Conservation (phyloP, 2,113 vertebrate genomes). For the Andinoacara biseriatus region DNA sequence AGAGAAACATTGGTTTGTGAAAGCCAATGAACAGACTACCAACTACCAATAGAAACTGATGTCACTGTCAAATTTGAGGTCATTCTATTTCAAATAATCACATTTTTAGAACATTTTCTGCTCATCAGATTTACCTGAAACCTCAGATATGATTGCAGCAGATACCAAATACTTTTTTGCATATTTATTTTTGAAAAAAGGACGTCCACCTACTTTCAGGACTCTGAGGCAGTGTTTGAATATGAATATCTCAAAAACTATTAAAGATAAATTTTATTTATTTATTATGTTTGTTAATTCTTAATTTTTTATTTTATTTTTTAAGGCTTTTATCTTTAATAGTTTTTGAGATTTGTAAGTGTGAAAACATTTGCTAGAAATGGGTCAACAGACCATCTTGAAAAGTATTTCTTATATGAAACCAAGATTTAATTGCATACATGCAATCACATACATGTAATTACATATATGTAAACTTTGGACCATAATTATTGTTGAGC, state of each 20-base stretch:
- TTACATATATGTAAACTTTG: not conserved
- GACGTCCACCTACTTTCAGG: too few relatives aligned
- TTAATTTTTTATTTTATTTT: too few relatives aligned
- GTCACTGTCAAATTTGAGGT: not conserved
- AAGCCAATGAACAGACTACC: not conserved
- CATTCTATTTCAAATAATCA: not conserved
- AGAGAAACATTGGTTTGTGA: not conserved
- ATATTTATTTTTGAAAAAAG: too few relatives aligned
- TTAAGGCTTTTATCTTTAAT: too few relatives aligned
- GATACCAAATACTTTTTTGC: not conserved
- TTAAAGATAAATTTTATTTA: too few relatives aligned
- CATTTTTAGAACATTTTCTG: not conserved
- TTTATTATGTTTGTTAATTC: too few relatives aligned
- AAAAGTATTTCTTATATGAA: not conserved
- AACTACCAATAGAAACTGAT: not conserved
- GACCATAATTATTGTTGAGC: not conserved
- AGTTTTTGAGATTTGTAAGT: too few relatives aligned
- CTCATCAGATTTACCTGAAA: not conserved
- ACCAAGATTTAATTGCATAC: fast-evolving
- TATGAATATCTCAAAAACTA: too few relatives aligned
- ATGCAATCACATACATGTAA: too few relatives aligned
- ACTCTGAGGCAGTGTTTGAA: too few relatives aligned
- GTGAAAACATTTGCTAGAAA: too few relatives aligned
- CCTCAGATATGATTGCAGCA: not conserved
- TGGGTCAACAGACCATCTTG: too few relatives aligned